These are phyloP conservation scores for Melinaea marsaeus DNA, from an alignment of 2,888 invertebrate genomes.

Conservation along the genomic window DNA sequence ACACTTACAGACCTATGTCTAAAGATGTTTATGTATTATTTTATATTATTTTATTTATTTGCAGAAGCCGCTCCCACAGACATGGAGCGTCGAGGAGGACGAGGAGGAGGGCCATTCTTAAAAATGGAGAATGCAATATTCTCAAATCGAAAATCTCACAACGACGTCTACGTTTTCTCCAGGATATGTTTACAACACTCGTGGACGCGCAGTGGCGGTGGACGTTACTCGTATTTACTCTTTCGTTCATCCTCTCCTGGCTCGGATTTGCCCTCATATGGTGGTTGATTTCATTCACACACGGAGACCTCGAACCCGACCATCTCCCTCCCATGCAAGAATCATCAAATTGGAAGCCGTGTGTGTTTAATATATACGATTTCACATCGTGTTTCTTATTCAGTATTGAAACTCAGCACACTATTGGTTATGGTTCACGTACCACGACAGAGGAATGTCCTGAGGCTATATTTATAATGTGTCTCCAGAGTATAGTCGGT, in stretches of 20 bases:
- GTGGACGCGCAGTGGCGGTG: constrained; percentile 96
- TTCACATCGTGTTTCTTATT: constrained; percentile 94
- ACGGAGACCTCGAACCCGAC: constrained; percentile 86
- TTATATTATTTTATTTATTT: constrained; percentile 54
- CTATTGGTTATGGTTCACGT: constrained; percentile 90
- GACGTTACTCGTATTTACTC: constrained; percentile 90
- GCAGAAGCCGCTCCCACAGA: constrained; percentile 83
- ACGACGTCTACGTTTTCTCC: constrained; percentile 84
- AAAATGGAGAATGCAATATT: constrained; percentile 98
- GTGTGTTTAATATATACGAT: constrained; percentile 86
- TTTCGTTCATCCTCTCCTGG: constrained; percentile 93
- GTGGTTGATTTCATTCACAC: constrained; percentile 92
- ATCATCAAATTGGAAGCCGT: constrained; percentile 83
- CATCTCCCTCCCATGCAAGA: constrained; percentile 75
- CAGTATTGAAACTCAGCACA: constrained; percentile 96
- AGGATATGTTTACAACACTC: constrained; percentile 91
- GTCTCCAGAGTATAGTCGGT: constrained; percentile 87
- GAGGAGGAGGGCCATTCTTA: constrained; percentile 91
- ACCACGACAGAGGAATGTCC: constrained; percentile 90
- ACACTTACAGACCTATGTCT: constrained; percentile 47
- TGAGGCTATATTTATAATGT: constrained; percentile 94
- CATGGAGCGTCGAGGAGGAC: constrained; percentile 83
- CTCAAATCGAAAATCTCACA: constrained; percentile 92
- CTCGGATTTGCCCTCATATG: constrained; percentile 89
- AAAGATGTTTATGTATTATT: constrained; percentile 42